phyloP scores from a whole-genome alignment of 2,113 vertebrate species.

The Macaca nemestrina region DNA sequence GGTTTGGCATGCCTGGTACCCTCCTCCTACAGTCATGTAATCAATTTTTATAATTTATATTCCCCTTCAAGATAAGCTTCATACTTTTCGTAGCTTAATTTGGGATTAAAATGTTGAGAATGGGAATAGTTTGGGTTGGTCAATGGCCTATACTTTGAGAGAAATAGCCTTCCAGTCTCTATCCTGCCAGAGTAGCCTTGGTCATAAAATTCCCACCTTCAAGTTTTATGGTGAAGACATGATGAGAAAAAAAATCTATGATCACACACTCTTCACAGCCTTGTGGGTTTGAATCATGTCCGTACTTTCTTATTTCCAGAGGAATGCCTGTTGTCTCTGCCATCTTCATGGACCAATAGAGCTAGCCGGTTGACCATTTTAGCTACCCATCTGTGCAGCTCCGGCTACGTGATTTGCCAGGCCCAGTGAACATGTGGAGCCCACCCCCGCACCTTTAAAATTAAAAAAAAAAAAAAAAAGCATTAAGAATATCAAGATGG shows the following conservation, averaged over 20 bases:
- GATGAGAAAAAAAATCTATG: background rate
- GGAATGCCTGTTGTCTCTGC: background rate
- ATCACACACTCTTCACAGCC: background rate
- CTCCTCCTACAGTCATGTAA: background rate
- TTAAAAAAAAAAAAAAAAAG: background rate
- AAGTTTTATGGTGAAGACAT: background rate
- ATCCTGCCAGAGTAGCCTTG: background rate
- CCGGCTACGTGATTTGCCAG: background rate
- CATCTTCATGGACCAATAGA: background rate
- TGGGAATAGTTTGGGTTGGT: background rate
- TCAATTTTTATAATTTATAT: background rate
- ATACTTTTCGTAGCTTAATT: background rate
- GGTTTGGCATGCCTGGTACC: background rate
- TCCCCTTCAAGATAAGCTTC: background rate
- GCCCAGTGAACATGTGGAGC: background rate
- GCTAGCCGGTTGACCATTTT: background rate
- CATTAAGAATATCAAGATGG: background rate
- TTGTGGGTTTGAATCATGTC: background rate
- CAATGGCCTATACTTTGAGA: background rate
- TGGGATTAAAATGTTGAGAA: background rate
- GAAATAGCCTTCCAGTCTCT: background rate
- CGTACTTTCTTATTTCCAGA: background rate
- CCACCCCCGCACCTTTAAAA: too few species aligned
- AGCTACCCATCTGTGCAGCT: background rate
- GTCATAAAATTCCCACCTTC: background rate